Evolutionary conservation across 1,140 invertebrate species (phyloP).

Genomic region (Procambarus virginalis): DNA sequence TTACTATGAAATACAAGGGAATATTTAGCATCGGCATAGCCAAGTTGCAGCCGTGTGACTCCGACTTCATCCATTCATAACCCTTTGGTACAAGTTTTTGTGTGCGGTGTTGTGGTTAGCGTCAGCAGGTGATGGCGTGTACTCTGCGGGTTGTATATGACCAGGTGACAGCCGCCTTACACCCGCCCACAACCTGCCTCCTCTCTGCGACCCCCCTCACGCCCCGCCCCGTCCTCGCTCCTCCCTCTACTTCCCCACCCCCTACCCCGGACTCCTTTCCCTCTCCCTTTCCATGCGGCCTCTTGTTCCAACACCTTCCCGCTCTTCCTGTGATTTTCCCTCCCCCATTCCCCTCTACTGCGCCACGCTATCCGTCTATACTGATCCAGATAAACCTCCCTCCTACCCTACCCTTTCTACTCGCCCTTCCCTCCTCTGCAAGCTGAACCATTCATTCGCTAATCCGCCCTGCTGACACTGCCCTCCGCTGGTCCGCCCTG

Average conservation of each 20-base stretch:
- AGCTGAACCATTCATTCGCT: not conserved
- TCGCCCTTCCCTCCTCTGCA: not conserved
- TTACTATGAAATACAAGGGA: not conserved
- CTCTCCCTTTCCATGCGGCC: not conserved
- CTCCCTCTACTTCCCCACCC: not conserved
- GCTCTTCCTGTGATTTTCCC: not conserved
- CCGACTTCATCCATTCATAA: not conserved
- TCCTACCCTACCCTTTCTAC: not conserved
- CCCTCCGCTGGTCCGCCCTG: not conserved
- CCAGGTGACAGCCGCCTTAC: not conserved
- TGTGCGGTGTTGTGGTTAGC: not conserved
- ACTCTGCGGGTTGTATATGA: not conserved
- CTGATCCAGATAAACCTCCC: not conserved
- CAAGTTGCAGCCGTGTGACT: not conserved
- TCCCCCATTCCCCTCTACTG: not conserved
- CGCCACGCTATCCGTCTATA: not conserved
- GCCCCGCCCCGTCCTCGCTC: not conserved
- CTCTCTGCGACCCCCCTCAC: not conserved
- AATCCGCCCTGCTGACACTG: not conserved
- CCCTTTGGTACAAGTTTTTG: constrained; percentile 1
- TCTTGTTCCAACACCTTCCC: not conserved
- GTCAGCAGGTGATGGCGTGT: not conserved
- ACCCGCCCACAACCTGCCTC: not conserved
- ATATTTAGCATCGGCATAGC: not conserved
- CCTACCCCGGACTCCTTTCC: not conserved